A percentile compares a stretch with the other conserved stretches of the same genome.
Evolutionary conservation across 2,113 vertebrate species (phyloP).

Genomic region (Willisornis vidua): DNA sequence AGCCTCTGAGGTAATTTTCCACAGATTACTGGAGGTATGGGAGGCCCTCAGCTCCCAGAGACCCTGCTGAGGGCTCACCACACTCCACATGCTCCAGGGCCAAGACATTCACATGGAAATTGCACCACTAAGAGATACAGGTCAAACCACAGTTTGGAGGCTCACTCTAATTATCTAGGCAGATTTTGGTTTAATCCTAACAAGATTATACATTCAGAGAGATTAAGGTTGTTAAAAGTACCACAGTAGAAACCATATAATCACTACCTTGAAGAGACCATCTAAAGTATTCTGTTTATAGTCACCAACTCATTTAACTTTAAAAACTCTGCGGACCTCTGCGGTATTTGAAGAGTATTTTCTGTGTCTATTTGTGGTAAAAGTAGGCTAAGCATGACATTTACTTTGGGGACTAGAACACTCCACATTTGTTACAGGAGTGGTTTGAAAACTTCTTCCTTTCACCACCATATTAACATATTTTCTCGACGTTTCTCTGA

Average conservation of each 20-base stretch:
- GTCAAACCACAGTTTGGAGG: not conserved
- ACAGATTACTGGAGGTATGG: rapidly evolving
- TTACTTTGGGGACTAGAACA: not conserved
- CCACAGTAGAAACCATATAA: constrained; percentile 45
- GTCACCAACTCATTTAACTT: not conserved
- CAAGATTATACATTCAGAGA: constrained; percentile 39
- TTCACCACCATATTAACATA: not conserved
- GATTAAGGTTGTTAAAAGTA: constrained; percentile 31
- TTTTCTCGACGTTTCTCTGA: not conserved
- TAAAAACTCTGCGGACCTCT: not conserved
- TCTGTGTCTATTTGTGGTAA: not conserved
- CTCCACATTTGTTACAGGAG: not conserved
- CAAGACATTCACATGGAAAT: not conserved
- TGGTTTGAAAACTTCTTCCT: not conserved
- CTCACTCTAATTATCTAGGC: constrained; percentile 38
- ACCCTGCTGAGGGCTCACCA: not conserved
- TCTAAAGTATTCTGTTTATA: not conserved
- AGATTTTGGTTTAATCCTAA: constrained; percentile 36
- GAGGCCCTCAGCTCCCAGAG: not conserved
- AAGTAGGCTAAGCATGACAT: not conserved
- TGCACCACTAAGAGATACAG: not conserved
- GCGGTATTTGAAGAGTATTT: not conserved
- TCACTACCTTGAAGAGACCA: not conserved
- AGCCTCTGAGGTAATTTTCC: not conserved
- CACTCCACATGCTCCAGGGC: not conserved